These are phyloP conservation scores for Epinotia demarniana DNA, from an alignment of 2,888 invertebrate species.

Conservation along the genomic window DNA sequence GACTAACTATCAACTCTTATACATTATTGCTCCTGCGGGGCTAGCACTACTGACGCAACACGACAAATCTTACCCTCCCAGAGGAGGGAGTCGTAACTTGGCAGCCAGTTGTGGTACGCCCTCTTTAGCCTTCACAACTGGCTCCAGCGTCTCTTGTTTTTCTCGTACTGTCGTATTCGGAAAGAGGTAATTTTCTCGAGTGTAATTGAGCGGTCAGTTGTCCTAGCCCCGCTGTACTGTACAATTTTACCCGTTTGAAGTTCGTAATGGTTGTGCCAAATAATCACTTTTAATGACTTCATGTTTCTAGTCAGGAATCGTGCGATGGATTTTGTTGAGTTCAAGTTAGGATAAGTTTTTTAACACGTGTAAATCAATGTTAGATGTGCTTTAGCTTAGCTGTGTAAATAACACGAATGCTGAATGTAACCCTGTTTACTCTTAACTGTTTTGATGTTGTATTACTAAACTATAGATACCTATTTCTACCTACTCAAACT, in stretches of 20 bases:
- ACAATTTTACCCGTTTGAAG: not conserved
- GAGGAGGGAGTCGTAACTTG: not conserved
- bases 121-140: not conserved
- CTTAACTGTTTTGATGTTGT: constrained; percentile 44
- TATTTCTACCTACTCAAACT: not conserved
- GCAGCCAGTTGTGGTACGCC: not conserved
- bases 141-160: not conserved
- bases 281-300: constrained; percentile 7
- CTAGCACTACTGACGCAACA: not conserved
- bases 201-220: not conserved
- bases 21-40: not conserved
- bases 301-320: constrained; percentile 23
- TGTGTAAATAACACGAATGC: constrained; percentile 43
- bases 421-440: constrained; percentile 34
- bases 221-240: not conserved
- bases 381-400: constrained; percentile 46
- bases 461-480: constrained; percentile 35
- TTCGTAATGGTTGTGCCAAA: not conserved
- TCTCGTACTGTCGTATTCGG: not conserved
- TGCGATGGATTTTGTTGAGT: constrained; percentile 26
- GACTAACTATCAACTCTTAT: constrained; percentile 16
- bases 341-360: constrained; percentile 10
- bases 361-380: constrained; percentile 21
- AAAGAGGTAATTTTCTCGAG: not conserved
- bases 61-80: not conserved